Percentiles rank a stretch among this genome's conserved stretches.
Conservation (phyloP, 2,888 invertebrate genomes). For the Leistus spinibarbis region DNA sequence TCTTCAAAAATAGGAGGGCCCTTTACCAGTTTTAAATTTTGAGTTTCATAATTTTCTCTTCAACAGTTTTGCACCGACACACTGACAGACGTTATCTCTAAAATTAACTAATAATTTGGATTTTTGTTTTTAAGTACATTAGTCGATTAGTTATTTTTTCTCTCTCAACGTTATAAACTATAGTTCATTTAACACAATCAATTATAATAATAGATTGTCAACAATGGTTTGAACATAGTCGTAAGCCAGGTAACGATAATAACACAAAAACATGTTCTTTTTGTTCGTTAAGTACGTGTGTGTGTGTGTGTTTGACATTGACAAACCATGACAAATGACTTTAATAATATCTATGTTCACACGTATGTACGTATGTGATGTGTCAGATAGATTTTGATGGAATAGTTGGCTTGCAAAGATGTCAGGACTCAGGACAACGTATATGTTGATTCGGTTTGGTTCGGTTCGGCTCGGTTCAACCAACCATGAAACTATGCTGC, state of each 20-base stretch:
- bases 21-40: no score
- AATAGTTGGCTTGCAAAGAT: conserved; percentile 26
- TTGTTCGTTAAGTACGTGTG: not conserved
- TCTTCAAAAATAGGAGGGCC: no score
- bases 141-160: not conserved
- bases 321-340: conserved; percentile 46
- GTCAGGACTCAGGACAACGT: not conserved
- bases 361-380: not conserved
- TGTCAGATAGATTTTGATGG: conserved; percentile 41
- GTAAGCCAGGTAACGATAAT: not conserved
- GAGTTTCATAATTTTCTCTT: no score
- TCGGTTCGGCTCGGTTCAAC: not conserved
- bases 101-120: no score
- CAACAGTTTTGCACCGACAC: no score
- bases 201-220: not conserved
- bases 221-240: not conserved
- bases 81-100: no score
- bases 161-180: not conserved
- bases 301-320: conserved; percentile 35
- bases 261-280: not conserved
- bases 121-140: not conserved
- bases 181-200: not conserved
- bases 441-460: not conserved
- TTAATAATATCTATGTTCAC: conserved; percentile 41
- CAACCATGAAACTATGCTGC: not conserved